Conservation (phyloP, 2,113 vertebrate species). For the Dendrocopos noguchii region DNA sequence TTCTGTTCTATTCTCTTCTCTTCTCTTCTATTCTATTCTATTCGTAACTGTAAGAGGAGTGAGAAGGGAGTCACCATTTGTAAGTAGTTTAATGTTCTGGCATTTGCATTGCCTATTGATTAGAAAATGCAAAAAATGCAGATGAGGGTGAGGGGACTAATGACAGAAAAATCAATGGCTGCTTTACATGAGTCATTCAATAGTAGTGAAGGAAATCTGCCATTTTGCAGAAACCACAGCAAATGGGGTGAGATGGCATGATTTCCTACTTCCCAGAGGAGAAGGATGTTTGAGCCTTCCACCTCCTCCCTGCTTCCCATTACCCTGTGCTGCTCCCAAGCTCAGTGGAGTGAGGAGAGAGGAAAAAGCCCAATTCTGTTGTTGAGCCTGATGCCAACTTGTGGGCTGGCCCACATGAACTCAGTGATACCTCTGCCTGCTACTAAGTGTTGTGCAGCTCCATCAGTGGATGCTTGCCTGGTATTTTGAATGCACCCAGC, state of each 20-base stretch:
- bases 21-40: too few relatives aligned
- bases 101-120: slow-evolving; percentile 29
- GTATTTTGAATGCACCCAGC: neutral
- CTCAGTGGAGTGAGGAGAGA: neutral
- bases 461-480: neutral
- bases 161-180: slow-evolving; percentile 39
- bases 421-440: neutral
- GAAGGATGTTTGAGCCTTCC: neutral
- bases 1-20: too few relatives aligned
- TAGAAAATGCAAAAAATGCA: slow-evolving; percentile 25
- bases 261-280: neutral
- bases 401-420: slow-evolving; percentile 2
- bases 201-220: neutral
- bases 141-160: neutral
- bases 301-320: neutral
- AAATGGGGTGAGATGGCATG: neutral
- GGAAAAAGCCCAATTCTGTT: neutral
- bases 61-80: neutral
- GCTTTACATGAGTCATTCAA: slow-evolving; percentile 9
- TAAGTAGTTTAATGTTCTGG: slow-evolving; percentile 21
- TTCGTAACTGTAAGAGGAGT: neutral
- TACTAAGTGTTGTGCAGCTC: neutral
- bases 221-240: neutral
- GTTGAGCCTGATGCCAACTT: neutral
- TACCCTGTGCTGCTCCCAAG: neutral